A percentile compares a stretch with the other conserved stretches of the same genome.
phyloP scores from a whole-genome alignment of 1,140 invertebrate genomes.

The Hestina assimilis region DNA sequence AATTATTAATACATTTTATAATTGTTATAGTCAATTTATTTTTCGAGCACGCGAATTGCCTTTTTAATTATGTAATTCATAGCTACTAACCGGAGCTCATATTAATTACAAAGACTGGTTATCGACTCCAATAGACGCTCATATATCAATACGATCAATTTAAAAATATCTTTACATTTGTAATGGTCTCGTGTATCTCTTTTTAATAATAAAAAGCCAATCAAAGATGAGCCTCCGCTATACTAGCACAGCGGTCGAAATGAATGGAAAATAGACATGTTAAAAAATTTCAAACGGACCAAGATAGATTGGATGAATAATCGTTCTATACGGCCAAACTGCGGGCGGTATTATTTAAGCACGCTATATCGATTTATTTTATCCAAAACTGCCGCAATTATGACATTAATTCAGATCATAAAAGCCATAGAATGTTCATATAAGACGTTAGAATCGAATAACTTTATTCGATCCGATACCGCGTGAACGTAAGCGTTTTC shows the following conservation, averaged over 20 bases:
- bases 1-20: no score
- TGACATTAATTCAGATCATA: constrained; percentile 75
- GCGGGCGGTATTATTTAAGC: constrained; percentile 74
- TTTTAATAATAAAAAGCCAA: constrained; percentile 35
- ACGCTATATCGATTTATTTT: constrained; percentile 74
- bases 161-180: constrained; percentile 43
- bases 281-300: constrained; percentile 32
- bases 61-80: constrained; percentile 6
- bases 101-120: constrained; percentile 25
- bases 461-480: constrained; percentile 64
- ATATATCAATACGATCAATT: constrained; percentile 52
- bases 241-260: constrained; percentile 19
- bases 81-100: constrained; percentile 8
- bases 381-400: constrained; percentile 73
- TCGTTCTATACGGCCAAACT: constrained; percentile 52
- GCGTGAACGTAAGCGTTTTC: constrained; percentile 57
- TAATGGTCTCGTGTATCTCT: constrained; percentile 54
- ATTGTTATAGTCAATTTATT: no score
- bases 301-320: constrained; percentile 45
- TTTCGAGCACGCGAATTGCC: not conserved
- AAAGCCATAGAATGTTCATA: constrained; percentile 69
- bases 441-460: constrained; percentile 69
- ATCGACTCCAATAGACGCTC: constrained; percentile 38
- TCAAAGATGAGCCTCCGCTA: constrained; percentile 31
- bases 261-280: constrained; percentile 23